Conservation (phyloP, 2,888 invertebrate species). For the Autographa pulchrina region DNA sequence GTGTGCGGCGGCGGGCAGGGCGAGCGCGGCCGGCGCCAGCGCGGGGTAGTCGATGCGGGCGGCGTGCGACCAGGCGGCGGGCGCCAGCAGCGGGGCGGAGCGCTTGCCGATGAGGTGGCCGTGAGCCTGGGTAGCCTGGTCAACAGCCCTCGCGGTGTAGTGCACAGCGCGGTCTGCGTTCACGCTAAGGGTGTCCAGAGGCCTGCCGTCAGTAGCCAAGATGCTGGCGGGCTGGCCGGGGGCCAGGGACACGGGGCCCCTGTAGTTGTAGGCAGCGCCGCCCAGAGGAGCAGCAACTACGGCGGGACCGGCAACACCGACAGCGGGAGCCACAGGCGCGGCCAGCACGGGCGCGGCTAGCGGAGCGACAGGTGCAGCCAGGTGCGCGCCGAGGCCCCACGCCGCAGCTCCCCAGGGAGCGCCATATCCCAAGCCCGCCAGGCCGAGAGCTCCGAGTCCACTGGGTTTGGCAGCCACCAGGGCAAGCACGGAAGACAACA, state of each 20-base stretch:
- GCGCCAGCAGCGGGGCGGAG: slow-evolving; percentile 73
- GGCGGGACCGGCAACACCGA: slow-evolving; percentile 69
- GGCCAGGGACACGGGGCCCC: slow-evolving; percentile 82
- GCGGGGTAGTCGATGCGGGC: slow-evolving; percentile 68
- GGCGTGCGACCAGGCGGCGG: slow-evolving; percentile 69
- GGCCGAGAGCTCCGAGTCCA: slow-evolving; percentile 61
- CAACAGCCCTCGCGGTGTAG: slow-evolving; percentile 79
- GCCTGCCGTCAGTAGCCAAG: slow-evolving; percentile 83
- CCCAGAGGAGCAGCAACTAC: slow-evolving; percentile 68
- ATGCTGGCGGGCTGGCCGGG: slow-evolving; percentile 85
- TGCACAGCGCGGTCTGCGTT: slow-evolving; percentile 84
- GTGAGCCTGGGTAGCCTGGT: slow-evolving; percentile 69
- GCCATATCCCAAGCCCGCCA: slow-evolving; percentile 55
- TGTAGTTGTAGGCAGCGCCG: slow-evolving; percentile 80
- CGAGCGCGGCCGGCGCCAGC: slow-evolving; percentile 58
- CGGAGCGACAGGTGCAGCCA: slow-evolving; percentile 59
- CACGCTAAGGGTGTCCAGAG: slow-evolving; percentile 84
- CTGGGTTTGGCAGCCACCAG: slow-evolving; percentile 87
- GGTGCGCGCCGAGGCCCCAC: slow-evolving; percentile 62
- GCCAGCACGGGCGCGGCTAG: slow-evolving; percentile 63
- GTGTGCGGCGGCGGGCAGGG: slow-evolving; percentile 62
- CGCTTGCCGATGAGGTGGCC: slow-evolving; percentile 78
- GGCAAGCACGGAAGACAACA: slow-evolving; percentile 90
- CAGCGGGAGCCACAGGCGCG: slow-evolving; percentile 62
- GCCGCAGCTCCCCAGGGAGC: slow-evolving; percentile 69